Evolutionary conservation across 2,113 vertebrate species (phyloP), one percentile per base, ranked within the genome.

Genomic region (Lethenteron camtschaticum): DNA sequence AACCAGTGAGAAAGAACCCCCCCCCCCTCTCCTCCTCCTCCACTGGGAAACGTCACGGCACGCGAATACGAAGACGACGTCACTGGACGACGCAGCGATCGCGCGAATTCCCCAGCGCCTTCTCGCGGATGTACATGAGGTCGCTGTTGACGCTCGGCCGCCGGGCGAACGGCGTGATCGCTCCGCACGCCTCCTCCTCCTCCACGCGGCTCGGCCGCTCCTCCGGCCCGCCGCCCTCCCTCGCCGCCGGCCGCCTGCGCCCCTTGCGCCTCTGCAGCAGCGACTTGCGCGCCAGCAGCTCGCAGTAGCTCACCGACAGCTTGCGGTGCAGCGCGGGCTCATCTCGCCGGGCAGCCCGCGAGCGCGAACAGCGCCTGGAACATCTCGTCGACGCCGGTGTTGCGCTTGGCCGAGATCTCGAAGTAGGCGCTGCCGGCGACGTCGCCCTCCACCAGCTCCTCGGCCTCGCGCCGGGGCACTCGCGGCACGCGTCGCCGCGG

Each of bases 121-220:
- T 96, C 77, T 92, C 88, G 1, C 90, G 85, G 68, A 99, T 92
- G 78, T 96, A 96, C 88, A 91, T 83, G 73, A 99, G 85, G 82
- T 99, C 94, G 18, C 94, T 96, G 84, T 99, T 91, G 73, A 96
- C 87, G 71, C 92, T 99, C 55, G 91, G 92, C 41, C 92, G 77
- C 60, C 90, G 84, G 14, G 94, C 94, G 5, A 88, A 95, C 69
- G 92, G 89, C 1, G 86, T 89, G 69, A 99, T 83, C 68, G 96
- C 79, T n/a, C 92, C 92, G 2, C 89, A 91, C 10, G 90, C 89
- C 14, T 66, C 63, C 63, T 11, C n/a, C 63, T n/a, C n/a, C 63
- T 20, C 63, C 41, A 41, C 82, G 60, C 87, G 85, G 75, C 94
- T 72, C 0, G 85, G 82, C 41, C 41, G 41, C 41, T 41, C 41